Base-by-base conservation (phyloP, 2,888 invertebrate genomes). In the Polylopha cassiicola region DNA sequence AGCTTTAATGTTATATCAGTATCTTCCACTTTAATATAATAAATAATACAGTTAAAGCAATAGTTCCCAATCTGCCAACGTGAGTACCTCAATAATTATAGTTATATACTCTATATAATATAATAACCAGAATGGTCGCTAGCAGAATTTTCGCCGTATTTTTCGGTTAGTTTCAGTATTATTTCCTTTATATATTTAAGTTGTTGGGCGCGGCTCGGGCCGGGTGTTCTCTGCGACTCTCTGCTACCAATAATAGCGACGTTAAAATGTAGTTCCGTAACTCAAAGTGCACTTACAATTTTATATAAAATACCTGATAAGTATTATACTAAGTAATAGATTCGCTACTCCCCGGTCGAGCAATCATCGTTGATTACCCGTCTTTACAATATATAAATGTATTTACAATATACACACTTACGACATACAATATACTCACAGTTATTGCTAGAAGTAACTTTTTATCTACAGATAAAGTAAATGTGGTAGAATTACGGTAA, bases 211-310 rank as follows among this genome's bases (percentile, higher is more conserved):
- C 17, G 28, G 27, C 26, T 23, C 30, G 24, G 15, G 34, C 14
- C 16, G 36, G 11, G 37, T 41, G 16, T 29, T 24, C 22, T 11
- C 33, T 42, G 37, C 45, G 45, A 42, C 50, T 48, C 47, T 50
- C 57, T 52, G 53, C 52, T 44, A 50, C 51, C 50, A 52, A 43
- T 48, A 46, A 69, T 61, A 71, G 67, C 60, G 61, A 66, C 69
- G 60, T 65, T 58, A 47, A 57, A 58, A 50, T 49, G 76, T 82
- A 81, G 84, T 82, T 84, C 82, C 81, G 57, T 80, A 80, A 76
- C 58, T 77, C 71, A 73, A 85, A 85, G 85, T 85, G 85, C 85
- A 84, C 85, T 85, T 85, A 85, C 70, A 62, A 67, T 68, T 74
- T 71, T 68, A 61, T 61, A 66, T 71, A 69, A 75, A 74, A 72